phyloP scores from a whole-genome alignment of 2,113 vertebrate species.

The Fulica atra region DNA sequence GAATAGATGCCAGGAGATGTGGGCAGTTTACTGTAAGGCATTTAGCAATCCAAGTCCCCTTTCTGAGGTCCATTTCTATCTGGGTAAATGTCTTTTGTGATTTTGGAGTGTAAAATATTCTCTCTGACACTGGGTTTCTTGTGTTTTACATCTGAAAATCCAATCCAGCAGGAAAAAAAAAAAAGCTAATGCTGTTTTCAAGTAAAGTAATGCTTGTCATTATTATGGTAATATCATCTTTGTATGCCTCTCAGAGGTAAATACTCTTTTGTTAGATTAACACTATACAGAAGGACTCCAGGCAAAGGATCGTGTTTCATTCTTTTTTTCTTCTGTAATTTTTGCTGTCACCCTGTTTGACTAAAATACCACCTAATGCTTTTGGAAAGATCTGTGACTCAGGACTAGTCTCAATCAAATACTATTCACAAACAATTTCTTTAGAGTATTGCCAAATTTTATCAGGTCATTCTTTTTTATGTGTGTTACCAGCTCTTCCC shows the following conservation, averaged over 20 bases:
- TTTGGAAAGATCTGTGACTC: background rate
- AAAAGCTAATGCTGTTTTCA: slow-evolving; percentile 16
- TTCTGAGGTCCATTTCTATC: background rate
- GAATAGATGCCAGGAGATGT: background rate
- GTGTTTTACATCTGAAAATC: slow-evolving; percentile 34
- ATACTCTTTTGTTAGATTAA: slow-evolving; percentile 46
- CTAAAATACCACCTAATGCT: background rate
- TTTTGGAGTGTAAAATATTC: background rate
- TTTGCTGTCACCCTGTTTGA: slow-evolving; percentile 5
- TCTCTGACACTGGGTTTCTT: background rate
- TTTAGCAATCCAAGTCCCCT: background rate
- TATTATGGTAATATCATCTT: slow-evolving; percentile 46
- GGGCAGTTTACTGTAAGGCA: background rate
- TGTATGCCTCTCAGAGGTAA: slow-evolving; percentile 28
- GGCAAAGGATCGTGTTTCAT: slow-evolving; percentile 15
- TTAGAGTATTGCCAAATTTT: background rate
- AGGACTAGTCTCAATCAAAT: background rate
- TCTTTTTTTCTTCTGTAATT: slow-evolving; percentile 8
- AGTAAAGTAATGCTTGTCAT: slow-evolving; percentile 33
- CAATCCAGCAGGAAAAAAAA: slow-evolving; percentile 9
- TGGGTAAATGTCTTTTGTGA: background rate
- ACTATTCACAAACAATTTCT: background rate
- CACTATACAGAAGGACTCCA: background rate
- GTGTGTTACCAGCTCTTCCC: background rate
- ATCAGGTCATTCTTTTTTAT: background rate